A percentile compares a stretch with the other conserved stretches of the same genome.
These are phyloP conservation scores for Pristis pectinata DNA, from an alignment of 2,797 vertebrate genomes.

Conservation along the genomic window DNA sequence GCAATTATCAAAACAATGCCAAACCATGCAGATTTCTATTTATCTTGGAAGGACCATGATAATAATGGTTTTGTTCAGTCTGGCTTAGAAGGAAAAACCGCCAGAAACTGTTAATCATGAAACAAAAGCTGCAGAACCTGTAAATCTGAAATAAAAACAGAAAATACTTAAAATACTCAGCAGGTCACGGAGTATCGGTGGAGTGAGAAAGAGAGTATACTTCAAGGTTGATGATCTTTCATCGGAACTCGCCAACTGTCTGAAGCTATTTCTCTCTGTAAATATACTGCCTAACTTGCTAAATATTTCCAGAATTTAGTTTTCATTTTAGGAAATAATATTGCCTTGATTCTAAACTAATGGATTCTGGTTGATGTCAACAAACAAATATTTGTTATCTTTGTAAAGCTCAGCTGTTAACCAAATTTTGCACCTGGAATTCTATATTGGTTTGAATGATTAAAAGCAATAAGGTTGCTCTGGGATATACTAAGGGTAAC, in stretches of 20 bases:
- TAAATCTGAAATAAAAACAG: too few relatives aligned
- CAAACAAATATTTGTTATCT: background rate
- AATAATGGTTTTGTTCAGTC: background rate
- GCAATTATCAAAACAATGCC: background rate
- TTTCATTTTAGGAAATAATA: background rate
- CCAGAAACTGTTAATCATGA: background rate
- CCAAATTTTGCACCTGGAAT: background rate
- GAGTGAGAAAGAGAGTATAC: too few relatives aligned
- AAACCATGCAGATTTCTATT: background rate
- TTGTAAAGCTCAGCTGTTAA: background rate
- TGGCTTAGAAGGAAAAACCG: background rate
- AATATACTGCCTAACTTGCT: too few relatives aligned
- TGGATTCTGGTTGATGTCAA: constrained; percentile 3
- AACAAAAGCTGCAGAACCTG: too few relatives aligned
- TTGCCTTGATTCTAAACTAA: background rate
- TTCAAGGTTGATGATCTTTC: too few relatives aligned
- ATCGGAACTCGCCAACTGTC: too few relatives aligned
- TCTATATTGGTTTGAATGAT: too few relatives aligned
- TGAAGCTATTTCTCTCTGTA: too few relatives aligned
- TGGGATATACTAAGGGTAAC: background rate
- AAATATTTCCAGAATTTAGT: too few relatives aligned
- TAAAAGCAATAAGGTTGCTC: background rate
- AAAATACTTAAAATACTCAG: too few relatives aligned
- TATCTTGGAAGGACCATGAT: background rate
- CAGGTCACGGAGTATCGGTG: too few relatives aligned